phyloP scores from a whole-genome alignment of 2,888 invertebrate species.

The Oscheius sp. region DNA sequence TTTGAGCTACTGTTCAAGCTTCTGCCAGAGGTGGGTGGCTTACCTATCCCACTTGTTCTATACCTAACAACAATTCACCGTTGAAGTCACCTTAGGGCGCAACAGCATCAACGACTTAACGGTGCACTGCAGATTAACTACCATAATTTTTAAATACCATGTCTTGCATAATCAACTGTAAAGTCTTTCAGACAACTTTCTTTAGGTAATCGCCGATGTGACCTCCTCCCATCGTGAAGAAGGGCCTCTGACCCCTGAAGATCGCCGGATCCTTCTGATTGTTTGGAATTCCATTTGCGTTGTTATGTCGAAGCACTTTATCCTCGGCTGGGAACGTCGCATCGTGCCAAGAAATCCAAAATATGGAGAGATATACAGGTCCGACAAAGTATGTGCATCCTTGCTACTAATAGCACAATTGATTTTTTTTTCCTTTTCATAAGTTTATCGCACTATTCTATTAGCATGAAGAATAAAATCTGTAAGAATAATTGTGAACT shows the following conservation, averaged over 20 bases:
- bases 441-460: not conserved
- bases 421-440: not conserved
- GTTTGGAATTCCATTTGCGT: constrained; percentile 14
- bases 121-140: too few species aligned
- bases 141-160: too few species aligned
- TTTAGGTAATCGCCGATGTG: constrained; percentile 30
- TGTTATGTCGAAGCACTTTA: constrained; percentile 23
- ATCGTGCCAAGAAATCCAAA: constrained; percentile 29
- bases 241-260: constrained; percentile 12
- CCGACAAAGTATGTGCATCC: constrained; percentile 26
- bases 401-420: not conserved
- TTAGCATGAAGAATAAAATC: not conserved
- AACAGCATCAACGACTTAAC: not conserved
- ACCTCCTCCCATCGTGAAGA: constrained; percentile 17
- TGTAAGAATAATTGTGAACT: not conserved
- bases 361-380: constrained; percentile 25
- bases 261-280: not conserved
- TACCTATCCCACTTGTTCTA: not conserved
- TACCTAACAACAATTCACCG: too few species aligned
- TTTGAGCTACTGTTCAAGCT: constrained; percentile 33
- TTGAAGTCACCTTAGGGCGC: not conserved
- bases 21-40: constrained; percentile 21
- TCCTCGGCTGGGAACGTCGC: constrained; percentile 32
- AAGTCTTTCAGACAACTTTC: not conserved
- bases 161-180: too few species aligned